Evolutionary conservation across 2,113 vertebrate species (phyloP).

Genomic region (Talpa occidentalis): DNA sequence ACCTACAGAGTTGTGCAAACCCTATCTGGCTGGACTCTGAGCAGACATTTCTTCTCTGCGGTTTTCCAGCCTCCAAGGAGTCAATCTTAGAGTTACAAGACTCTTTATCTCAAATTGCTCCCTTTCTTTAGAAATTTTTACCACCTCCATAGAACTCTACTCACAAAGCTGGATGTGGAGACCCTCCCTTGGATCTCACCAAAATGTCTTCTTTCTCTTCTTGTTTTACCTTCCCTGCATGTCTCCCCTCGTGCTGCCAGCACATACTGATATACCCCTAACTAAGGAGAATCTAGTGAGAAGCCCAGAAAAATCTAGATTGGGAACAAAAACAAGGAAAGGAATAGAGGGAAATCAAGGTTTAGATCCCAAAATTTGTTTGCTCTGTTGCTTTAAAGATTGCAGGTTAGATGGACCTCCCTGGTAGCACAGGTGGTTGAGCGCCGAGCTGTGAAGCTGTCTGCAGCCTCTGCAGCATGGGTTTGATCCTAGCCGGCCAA

Average conservation of each 20-base stretch:
- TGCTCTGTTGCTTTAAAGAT: slow-evolving; percentile 2
- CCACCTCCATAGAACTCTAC: background rate
- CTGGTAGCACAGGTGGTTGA: too few relatives aligned
- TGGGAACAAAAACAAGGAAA: background rate
- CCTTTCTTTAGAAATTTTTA: background rate
- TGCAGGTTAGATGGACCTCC: too few relatives aligned
- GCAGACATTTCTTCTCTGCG: background rate
- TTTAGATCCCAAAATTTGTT: background rate
- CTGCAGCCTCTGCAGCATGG: too few relatives aligned
- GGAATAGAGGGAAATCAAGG: background rate
- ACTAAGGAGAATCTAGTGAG: background rate
- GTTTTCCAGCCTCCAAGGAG: background rate
- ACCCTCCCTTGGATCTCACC: background rate
- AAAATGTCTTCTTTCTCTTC: background rate
- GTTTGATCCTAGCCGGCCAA: too few relatives aligned
- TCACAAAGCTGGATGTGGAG: background rate
- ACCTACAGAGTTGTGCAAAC: background rate
- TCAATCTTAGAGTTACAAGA: background rate
- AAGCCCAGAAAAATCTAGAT: background rate
- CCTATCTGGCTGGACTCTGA: background rate
- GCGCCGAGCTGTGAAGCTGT: too few relatives aligned
- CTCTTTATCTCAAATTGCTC: background rate
- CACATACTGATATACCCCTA: background rate
- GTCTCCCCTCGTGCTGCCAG: background rate
- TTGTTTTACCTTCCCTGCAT: background rate